phyloP scores from a whole-genome alignment of 2,888 invertebrate genomes.

The Coelopa pilipes region DNA sequence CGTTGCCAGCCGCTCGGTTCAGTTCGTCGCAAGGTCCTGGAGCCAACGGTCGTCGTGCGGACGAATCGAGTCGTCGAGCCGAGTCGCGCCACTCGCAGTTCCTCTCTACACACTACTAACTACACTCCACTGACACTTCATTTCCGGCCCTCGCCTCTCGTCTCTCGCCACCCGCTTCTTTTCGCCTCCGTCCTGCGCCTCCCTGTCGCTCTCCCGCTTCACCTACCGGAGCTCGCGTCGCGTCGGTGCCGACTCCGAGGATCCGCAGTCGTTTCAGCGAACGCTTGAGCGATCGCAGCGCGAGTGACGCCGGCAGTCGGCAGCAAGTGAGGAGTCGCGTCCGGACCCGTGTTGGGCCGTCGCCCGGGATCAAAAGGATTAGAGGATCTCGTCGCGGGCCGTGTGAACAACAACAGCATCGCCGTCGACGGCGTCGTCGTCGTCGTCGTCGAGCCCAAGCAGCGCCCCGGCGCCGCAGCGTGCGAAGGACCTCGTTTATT shows the following conservation, averaged over 20 bases:
- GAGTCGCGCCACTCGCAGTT: constrained; percentile 41
- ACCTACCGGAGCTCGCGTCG: constrained; percentile 11
- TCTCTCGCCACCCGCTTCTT: background rate
- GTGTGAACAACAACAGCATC: constrained; percentile 17
- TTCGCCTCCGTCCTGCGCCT: constrained; percentile 7
- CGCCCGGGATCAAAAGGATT: constrained; percentile 30
- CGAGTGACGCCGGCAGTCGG: constrained; percentile 13
- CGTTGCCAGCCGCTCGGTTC: background rate
- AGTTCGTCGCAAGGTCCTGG: constrained; percentile 36
- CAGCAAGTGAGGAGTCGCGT: background rate
- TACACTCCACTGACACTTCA: constrained; percentile 32
- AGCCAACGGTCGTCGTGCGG: constrained; percentile 46
- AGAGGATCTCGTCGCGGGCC: constrained; percentile 3
- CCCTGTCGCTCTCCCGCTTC: background rate
- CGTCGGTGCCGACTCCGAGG: background rate
- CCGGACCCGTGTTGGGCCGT: too few relatives aligned
- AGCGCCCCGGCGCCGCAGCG: too few relatives aligned
- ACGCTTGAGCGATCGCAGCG: background rate
- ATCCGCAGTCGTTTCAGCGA: constrained; percentile 7
- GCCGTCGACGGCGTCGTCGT: background rate
- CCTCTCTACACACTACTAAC: constrained; percentile 40
- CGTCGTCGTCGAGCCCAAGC: background rate
- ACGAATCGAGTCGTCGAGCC: constrained; percentile 29
- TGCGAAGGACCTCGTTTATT: constrained; percentile 6
- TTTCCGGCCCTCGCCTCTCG: background rate